Percentiles rank a stretch among this genome's conserved stretches.
Conservation (phyloP, 2,113 vertebrate genomes). For the Prinia subflava region DNA sequence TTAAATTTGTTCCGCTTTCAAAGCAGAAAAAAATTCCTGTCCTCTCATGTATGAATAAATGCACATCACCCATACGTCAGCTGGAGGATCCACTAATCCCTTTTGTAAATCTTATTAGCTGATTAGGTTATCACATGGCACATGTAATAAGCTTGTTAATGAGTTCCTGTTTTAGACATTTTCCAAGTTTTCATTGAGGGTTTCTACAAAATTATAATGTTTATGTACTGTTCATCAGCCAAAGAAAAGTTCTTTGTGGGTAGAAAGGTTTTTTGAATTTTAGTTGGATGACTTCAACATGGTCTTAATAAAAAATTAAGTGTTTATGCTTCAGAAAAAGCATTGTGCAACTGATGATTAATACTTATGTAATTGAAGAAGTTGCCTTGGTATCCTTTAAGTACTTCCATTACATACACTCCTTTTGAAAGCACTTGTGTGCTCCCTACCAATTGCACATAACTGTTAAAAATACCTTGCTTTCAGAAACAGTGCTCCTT, state of each 20-base stretch:
- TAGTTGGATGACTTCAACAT: background rate
- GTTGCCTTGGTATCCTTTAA: background rate
- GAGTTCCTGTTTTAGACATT: slow-evolving; percentile 21
- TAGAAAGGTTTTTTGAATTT: background rate
- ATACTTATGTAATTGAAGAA: background rate
- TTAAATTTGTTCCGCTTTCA: background rate
- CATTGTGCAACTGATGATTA: background rate
- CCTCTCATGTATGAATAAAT: background rate
- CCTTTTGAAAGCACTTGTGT: background rate
- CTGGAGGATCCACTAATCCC: background rate
- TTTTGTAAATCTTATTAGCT: slow-evolving; percentile 30
- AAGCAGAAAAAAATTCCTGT: background rate
- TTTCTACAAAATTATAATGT: background rate
- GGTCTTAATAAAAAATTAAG: background rate
- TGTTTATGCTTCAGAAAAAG: background rate
- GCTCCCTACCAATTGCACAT: background rate
- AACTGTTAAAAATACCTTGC: background rate
- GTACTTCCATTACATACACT: background rate
- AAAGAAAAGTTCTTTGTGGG: background rate
- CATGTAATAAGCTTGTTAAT: background rate
- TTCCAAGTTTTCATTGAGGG: background rate
- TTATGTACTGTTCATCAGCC: background rate
- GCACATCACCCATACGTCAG: background rate
- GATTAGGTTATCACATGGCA: slow-evolving; percentile 19
- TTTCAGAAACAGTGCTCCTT: background rate